These are phyloP conservation scores for Drosophila yooni DNA, from an alignment of 2,888 invertebrate species.

Conservation along the genomic window DNA sequence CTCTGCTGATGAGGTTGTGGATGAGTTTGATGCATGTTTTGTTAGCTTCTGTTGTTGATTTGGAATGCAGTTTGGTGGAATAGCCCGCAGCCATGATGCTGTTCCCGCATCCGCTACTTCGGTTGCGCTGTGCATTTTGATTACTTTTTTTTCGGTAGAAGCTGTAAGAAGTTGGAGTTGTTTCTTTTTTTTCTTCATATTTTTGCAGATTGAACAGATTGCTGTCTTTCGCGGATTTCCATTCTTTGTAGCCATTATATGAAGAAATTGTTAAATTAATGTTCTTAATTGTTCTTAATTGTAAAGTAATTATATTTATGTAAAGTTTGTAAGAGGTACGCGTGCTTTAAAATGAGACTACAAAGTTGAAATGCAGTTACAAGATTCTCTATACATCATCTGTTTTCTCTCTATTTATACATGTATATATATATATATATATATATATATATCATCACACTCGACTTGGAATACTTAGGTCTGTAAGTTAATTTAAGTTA, in stretches of 20 bases:
- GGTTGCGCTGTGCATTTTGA: slow-evolving; percentile 66
- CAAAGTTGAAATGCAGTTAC: neutral
- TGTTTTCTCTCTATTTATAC: neutral
- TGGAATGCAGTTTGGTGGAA: slow-evolving; percentile 76
- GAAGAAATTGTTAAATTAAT: slow-evolving; percentile 2
- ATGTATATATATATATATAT: neutral
- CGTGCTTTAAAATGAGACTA: neutral
- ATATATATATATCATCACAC: neutral
- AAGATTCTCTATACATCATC: neutral
- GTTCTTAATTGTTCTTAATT: neutral
- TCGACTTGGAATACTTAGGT: neutral
- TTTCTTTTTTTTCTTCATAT: neutral
- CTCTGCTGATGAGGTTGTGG: slow-evolving; percentile 72
- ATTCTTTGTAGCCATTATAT: neutral
- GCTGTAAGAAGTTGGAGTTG: slow-evolving; percentile 29
- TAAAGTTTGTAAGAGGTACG: neutral
- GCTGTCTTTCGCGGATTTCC: slow-evolving; percentile 4
- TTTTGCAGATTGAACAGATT: slow-evolving; percentile 23
- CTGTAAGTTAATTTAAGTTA: neutral
- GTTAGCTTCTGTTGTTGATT: slow-evolving; percentile 82
- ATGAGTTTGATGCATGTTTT: slow-evolving; percentile 77
- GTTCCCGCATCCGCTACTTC: slow-evolving; percentile 60
- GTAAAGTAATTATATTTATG: neutral
- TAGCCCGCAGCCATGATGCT: slow-evolving; percentile 55
- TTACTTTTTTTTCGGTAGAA: slow-evolving; percentile 60